Evolutionary conservation across 2,888 invertebrate genomes (phyloP).

Genomic region (Campoplex capitator): DNA sequence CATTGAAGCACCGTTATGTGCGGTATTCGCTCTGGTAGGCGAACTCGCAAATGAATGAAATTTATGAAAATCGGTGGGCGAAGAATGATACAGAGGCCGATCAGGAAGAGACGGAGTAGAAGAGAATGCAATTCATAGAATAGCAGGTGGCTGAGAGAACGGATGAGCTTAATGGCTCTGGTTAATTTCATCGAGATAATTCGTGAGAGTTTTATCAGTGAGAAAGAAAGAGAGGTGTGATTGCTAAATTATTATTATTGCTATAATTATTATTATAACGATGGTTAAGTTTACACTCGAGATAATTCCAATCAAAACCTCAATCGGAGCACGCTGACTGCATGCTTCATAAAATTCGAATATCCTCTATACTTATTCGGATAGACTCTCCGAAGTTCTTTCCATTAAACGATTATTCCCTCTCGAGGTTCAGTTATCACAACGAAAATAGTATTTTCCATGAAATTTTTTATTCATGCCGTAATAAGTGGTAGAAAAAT

Average conservation of each 20-base stretch:
- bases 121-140: conserved; percentile 41
- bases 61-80: conserved; percentile 21
- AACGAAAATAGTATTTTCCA: conserved; percentile 28
- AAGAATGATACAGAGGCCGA: conserved; percentile 13
- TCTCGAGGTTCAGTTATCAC: not conserved
- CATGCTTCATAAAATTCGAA: conserved; percentile 44
- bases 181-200: conserved; percentile 53
- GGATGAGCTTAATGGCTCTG: conserved; percentile 38
- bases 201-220: conserved; percentile 46
- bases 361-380: not conserved
- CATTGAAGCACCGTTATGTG: conserved; percentile 62
- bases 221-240: not conserved
- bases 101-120: not conserved
- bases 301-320: conserved; percentile 20
- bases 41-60: not conserved
- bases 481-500: conserved; percentile 6
- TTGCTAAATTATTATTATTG: conserved; percentile 13
- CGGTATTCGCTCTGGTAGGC: conserved; percentile 21
- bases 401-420: conserved; percentile 43
- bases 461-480: conserved; percentile 42
- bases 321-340: not conserved
- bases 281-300: conserved; percentile 32
- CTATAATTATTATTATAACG: conserved; percentile 35
- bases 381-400: conserved; percentile 1
- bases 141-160: conserved; percentile 44